Percentiles rank a stretch among this genome's conserved stretches.
Evolutionary conservation across 1,140 invertebrate genomes (phyloP).

Genomic region (Leptinotarsa lineolata): DNA sequence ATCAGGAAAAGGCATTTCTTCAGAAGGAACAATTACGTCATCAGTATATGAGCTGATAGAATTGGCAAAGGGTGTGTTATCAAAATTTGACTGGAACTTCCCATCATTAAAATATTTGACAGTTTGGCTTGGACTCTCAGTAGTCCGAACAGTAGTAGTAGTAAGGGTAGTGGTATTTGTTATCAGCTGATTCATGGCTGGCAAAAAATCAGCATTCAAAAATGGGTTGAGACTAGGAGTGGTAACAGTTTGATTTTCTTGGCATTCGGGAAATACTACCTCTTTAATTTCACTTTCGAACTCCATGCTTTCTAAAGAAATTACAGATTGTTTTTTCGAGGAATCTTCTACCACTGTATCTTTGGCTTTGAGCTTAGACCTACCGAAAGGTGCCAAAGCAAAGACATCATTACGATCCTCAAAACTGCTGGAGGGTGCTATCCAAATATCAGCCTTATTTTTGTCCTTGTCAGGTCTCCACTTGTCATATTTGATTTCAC

Average conservation of each 20-base stretch:
- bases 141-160: background rate
- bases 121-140: slow-evolving; percentile 10
- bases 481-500: slow-evolving; percentile 53
- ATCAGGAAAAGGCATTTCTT: background rate
- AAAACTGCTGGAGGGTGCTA: slow-evolving; percentile 49
- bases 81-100: slow-evolving; percentile 33
- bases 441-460: slow-evolving; percentile 45
- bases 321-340: background rate
- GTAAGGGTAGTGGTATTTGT: background rate
- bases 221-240: slow-evolving; percentile 38
- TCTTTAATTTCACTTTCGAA: background rate
- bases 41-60: background rate
- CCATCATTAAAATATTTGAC: slow-evolving; percentile 24
- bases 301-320: background rate
- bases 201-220: slow-evolving; percentile 34
- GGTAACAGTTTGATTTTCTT: slow-evolving; percentile 16
- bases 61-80: background rate
- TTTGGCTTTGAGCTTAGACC: slow-evolving; percentile 54
- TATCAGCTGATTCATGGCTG: slow-evolving; percentile 6
- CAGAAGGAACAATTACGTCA: background rate
- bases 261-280: background rate
- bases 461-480: slow-evolving; percentile 47
- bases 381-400: slow-evolving; percentile 73
- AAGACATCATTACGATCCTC: slow-evolving; percentile 68
- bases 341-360: background rate